Evolutionary conservation across 2,797 vertebrate genomes (phyloP).

Genomic region (Echeneis naucrates): DNA sequence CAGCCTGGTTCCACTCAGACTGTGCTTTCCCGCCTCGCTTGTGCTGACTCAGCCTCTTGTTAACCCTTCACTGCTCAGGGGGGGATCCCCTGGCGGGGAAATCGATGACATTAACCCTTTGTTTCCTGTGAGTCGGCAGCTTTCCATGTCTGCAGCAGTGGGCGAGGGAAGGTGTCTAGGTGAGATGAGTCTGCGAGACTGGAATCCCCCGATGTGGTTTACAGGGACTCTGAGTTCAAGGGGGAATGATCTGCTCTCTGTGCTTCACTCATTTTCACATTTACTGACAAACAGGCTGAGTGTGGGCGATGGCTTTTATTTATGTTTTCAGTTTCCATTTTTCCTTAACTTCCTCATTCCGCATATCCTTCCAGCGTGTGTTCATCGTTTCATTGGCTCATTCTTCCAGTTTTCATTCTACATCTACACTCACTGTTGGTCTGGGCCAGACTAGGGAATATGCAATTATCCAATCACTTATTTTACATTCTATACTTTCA

Average conservation of each 20-base stretch:
- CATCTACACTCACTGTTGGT: too few species aligned
- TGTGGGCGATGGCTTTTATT: not conserved
- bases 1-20: conserved; percentile 18
- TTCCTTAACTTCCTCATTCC: not conserved
- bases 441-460: too few species aligned
- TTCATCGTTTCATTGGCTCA: not conserved
- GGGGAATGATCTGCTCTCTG: conserved; percentile 37
- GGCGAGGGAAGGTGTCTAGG: conserved; percentile 60
- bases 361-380: not conserved
- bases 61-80: conserved; percentile 41
- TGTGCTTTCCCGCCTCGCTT: conserved; percentile 29
- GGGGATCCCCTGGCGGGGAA: conserved; percentile 75
- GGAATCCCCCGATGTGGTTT: conserved; percentile 74
- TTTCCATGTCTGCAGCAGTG: conserved; percentile 67
- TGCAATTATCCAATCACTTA: too few species aligned
- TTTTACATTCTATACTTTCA: too few species aligned
- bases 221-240: conserved; percentile 28
- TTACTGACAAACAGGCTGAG: not conserved
- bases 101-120: conserved; percentile 75
- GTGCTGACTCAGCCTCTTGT: conserved; percentile 22
- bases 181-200: conserved; percentile 52
- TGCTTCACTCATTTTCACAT: conserved; percentile 23
- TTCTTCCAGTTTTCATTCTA: too few species aligned
- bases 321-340: not conserved
- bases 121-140: conserved; percentile 66